A percentile compares a stretch with the other conserved stretches of the same genome.
phyloP scores from a whole-genome alignment of 92 coral and sea anemone genomes.

The Zoanthus sansibaricus region DNA sequence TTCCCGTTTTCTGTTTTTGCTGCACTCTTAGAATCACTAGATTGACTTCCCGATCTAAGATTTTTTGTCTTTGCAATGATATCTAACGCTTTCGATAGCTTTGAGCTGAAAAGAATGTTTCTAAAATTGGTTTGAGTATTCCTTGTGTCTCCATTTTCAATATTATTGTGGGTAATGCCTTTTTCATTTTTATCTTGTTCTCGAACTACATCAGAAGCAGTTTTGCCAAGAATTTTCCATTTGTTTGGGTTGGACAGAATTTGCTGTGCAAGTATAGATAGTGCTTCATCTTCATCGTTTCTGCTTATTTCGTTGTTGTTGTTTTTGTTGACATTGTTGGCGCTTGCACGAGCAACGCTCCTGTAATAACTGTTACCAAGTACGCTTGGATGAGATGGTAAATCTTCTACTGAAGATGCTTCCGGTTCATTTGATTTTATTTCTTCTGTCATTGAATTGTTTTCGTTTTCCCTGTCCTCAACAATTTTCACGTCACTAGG shows the following conservation, averaged over 20 bases:
- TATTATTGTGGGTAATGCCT: constrained; percentile 6
- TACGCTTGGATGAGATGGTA: not conserved
- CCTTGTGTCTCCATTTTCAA: not conserved
- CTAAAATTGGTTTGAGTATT: not conserved
- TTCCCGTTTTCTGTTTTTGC: not conserved
- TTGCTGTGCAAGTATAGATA: constrained; percentile 5
- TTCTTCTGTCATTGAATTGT: not conserved
- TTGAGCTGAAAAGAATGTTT: not conserved
- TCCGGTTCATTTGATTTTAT: constrained; percentile 5
- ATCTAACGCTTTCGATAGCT: not conserved
- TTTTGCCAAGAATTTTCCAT: constrained; percentile 72
- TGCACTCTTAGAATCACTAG: not conserved
- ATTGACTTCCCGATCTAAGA: not conserved
- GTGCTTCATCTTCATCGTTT: not conserved
- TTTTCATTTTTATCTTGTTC: constrained; percentile 30
- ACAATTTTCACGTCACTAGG: constrained; percentile 67
- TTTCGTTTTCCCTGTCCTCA: constrained; percentile 31
- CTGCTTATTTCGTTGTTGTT: not conserved
- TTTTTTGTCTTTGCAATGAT: not conserved
- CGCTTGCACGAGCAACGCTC: not conserved
- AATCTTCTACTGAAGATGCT: not conserved
- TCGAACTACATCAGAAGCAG: constrained; percentile 46
- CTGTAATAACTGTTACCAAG: not conserved
- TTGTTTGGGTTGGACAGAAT: constrained; percentile 11
- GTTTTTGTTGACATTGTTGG: not conserved